phyloP scores from a whole-genome alignment of 2,113 vertebrate genomes.

The Phyllopteryx taeniolatus region DNA sequence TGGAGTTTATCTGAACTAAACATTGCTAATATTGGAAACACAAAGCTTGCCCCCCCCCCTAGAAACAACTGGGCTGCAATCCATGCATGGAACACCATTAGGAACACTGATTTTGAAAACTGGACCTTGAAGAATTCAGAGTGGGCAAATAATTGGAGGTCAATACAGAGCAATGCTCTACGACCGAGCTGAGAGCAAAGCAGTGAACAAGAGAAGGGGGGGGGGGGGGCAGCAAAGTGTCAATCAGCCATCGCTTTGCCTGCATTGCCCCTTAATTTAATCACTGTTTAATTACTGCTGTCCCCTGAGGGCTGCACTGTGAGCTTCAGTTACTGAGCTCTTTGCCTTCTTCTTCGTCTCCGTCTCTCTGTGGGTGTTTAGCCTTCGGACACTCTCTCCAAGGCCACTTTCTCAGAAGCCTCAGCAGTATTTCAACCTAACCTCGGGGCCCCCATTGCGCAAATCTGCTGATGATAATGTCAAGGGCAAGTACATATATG shows the following conservation, averaged over 20 bases:
- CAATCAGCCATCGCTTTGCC: constrained; percentile 70
- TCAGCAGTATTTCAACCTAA: constrained; percentile 74
- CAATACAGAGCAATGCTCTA: constrained; percentile 65
- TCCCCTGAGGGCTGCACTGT: constrained; percentile 65
- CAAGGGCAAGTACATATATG: constrained; percentile 73
- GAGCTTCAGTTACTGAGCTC: constrained; percentile 66
- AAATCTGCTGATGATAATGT: constrained; percentile 74
- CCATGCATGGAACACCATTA: constrained; percentile 52
- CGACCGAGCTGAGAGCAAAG: constrained; percentile 49
- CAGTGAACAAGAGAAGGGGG: constrained; percentile 25
- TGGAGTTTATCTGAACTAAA: constrained; percentile 57
- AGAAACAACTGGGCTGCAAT: constrained; percentile 54
- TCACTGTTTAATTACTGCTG: constrained; percentile 78
- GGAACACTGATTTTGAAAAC: constrained; percentile 63
- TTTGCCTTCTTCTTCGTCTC: constrained; percentile 39
- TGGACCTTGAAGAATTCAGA: constrained; percentile 65
- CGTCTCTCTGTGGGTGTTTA: constrained; percentile 53
- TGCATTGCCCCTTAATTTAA: constrained; percentile 76
- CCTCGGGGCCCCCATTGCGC: constrained; percentile 54
- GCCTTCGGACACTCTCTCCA: constrained; percentile 61
- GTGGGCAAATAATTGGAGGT: constrained; percentile 67
- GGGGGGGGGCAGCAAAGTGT: constrained; percentile 49
- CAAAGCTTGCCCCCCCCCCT: background rate
- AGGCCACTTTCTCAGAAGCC: constrained; percentile 61
- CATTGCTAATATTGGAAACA: constrained; percentile 51